A percentile compares a stretch with the other conserved stretches of the same genome.
phyloP scores from a whole-genome alignment of 2,888 invertebrate genomes.

The Apantesis nais region DNA sequence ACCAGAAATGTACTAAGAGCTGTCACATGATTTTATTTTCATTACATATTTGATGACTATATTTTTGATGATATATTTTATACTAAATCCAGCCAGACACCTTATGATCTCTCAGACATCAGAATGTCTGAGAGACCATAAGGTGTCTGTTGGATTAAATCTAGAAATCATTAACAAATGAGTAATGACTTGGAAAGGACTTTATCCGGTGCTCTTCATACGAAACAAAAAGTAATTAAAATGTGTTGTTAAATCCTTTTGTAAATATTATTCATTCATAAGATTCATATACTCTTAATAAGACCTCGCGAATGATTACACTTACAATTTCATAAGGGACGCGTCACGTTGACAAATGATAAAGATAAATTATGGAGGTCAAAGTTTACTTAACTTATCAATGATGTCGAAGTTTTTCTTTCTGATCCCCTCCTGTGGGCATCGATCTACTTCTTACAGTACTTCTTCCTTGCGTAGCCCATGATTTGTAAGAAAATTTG shows the following conservation, averaged over 20 bases:
- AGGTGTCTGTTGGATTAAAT: too few relatives aligned
- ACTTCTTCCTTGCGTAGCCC: conserved; percentile 8
- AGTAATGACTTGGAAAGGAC: background rate
- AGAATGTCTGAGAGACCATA: too few relatives aligned
- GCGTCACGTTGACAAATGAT: conserved; percentile 41
- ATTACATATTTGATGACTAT: too few relatives aligned
- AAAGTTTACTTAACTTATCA: conserved; percentile 59
- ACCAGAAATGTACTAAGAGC: background rate
- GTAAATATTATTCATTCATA: background rate
- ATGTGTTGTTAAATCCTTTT: background rate
- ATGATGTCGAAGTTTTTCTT: conserved; percentile 59
- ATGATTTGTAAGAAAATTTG: background rate
- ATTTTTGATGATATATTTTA: too few relatives aligned
- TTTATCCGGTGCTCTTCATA: too few relatives aligned
- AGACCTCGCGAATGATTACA: conserved; percentile 21
- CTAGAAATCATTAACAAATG: too few relatives aligned
- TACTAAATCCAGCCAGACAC: too few relatives aligned
- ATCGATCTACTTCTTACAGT: conserved; percentile 41
- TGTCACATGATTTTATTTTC: too few relatives aligned
- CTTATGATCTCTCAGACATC: too few relatives aligned
- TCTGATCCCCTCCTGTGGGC: conserved; percentile 56
- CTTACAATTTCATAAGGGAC: conserved; percentile 29
- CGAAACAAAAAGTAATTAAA: too few relatives aligned
- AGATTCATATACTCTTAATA: background rate
- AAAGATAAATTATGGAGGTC: conserved; percentile 59